phyloP scores from a whole-genome alignment of 2,888 invertebrate species.

The Augochlorella aurata region DNA sequence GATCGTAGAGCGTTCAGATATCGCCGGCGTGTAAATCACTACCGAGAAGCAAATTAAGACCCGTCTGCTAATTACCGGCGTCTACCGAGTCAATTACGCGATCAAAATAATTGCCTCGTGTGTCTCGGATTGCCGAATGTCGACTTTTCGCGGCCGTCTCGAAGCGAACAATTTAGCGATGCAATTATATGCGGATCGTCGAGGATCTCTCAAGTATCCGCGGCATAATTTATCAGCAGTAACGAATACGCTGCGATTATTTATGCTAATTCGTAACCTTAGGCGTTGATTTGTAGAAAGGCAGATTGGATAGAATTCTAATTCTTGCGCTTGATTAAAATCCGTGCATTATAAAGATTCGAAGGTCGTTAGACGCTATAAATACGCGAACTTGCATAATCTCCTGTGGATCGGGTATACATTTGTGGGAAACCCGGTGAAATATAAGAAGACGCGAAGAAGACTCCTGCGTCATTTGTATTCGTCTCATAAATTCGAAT shows the following conservation, averaged over 20 bases:
- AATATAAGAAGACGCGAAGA: too few species aligned
- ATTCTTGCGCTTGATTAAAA: background rate
- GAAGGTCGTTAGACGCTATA: background rate
- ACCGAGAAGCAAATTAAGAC: constrained; percentile 24
- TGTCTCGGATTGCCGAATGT: constrained; percentile 25
- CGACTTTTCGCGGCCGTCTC: constrained; percentile 28
- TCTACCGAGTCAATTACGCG: constrained; percentile 35
- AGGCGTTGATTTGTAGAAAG: background rate
- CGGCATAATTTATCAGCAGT: background rate
- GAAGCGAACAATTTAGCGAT: constrained; percentile 45
- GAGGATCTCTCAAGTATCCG: background rate
- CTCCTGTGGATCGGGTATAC: background rate
- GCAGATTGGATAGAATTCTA: background rate
- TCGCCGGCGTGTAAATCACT: background rate
- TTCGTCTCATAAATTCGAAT: too few species aligned
- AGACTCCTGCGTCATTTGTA: too few species aligned
- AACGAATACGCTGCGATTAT: background rate
- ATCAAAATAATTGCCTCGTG: constrained; percentile 31
- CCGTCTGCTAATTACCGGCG: constrained; percentile 23
- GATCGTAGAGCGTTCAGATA: background rate
- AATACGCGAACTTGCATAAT: background rate
- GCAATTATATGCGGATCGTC: background rate
- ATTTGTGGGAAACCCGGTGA: too few species aligned
- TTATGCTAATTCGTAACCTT: background rate
- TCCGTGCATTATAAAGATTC: background rate